A percentile compares a stretch with the other conserved stretches of the same genome.
Evolutionary conservation across 2,113 vertebrate genomes (phyloP).

Genomic region (Pongo pygmaeus): DNA sequence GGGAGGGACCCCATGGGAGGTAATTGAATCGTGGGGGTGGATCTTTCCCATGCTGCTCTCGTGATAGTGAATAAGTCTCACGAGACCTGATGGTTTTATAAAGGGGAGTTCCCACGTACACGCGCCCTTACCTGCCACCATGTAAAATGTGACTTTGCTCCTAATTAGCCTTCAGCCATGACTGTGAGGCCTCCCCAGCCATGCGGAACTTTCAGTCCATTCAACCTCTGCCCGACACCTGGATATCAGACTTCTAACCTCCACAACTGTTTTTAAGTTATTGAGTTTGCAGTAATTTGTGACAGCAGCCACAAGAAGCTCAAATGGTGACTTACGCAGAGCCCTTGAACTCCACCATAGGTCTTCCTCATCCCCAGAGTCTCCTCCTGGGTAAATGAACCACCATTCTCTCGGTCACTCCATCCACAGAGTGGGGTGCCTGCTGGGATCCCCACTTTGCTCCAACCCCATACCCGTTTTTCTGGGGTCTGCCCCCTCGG

Average conservation of each 20-base stretch:
- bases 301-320: not conserved
- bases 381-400: not conserved
- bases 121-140: no score
- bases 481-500: not conserved
- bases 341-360: not conserved
- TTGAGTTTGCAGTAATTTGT: not conserved
- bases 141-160: no score
- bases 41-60: no score
- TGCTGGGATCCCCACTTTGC: not conserved
- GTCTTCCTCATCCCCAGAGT: not conserved
- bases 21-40: no score
- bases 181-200: no score
- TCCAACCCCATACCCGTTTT: not conserved
- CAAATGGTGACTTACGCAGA: rapidly evolving
- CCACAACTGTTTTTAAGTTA: not conserved
- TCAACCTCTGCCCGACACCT: not conserved
- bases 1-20: no score
- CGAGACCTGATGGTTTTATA: no score
- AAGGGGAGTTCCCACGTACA: no score
- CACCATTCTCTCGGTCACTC: not conserved
- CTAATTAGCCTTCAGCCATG: no score
- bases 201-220: no score
- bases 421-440: not conserved
- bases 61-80: no score
- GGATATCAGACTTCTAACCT: not conserved